phyloP scores from a whole-genome alignment of 2,113 vertebrate genomes.

The Podocnemis expansa region DNA sequence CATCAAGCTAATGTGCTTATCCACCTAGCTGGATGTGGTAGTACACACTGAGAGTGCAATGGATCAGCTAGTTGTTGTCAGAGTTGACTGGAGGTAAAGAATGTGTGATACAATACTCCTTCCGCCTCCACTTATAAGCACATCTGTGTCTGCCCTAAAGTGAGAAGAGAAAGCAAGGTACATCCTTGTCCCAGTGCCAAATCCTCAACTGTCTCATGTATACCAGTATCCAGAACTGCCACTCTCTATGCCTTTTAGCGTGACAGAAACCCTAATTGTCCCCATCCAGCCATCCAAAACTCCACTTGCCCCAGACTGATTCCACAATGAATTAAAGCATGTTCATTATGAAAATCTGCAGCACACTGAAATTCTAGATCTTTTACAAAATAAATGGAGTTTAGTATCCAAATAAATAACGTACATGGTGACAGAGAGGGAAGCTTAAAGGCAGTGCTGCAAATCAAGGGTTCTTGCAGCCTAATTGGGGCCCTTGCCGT shows the following conservation, averaged over 20 bases:
- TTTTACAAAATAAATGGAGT: not conserved
- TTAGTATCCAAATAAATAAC: not conserved
- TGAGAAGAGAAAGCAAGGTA: not conserved
- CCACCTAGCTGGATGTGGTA: not conserved
- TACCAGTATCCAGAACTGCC: not conserved
- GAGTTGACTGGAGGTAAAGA: not conserved
- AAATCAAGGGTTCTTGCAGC: not conserved
- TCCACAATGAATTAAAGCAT: not conserved
- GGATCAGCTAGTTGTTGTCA: not conserved
- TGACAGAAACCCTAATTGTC: not conserved
- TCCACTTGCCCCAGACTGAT: not conserved
- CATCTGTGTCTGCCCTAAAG: not conserved
- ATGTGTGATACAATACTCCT: not conserved
- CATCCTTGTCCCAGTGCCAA: not conserved
- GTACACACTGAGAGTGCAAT: not conserved
- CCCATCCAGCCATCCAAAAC: not conserved
- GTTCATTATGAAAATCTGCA: not conserved
- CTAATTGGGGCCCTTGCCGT: not conserved
- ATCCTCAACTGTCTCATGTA: not conserved
- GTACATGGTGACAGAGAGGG: accelerated
- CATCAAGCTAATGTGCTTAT: not conserved
- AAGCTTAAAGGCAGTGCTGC: not conserved
- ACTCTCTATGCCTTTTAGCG: accelerated
- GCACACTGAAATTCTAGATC: not conserved
- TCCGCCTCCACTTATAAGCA: not conserved